phyloP scores from a whole-genome alignment of 92 coral and sea anemone genomes.

The Siderastrea siderea region DNA sequence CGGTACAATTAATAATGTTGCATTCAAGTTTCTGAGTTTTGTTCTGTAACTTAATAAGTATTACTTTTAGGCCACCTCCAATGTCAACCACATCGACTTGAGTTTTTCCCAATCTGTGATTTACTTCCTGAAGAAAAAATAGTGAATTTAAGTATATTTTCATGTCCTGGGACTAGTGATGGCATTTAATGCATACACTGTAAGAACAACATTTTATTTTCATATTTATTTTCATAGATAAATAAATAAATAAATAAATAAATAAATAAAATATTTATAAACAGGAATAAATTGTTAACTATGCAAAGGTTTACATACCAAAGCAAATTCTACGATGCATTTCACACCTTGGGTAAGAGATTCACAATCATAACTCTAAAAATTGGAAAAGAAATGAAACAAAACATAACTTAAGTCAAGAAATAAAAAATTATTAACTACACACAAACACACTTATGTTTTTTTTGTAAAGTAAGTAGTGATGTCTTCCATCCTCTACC shows the following conservation, averaged over 20 bases:
- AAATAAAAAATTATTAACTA: neutral
- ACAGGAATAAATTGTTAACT: neutral
- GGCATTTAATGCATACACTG: too few species aligned
- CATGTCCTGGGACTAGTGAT: neutral
- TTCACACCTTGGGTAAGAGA: constrained; percentile 78
- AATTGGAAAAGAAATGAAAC: constrained; percentile 9
- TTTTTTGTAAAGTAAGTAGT: too few species aligned
- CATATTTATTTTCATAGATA: neutral
- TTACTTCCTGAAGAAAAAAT: constrained; percentile 68
- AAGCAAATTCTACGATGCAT: constrained; percentile 83
- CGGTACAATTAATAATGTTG: too few species aligned
- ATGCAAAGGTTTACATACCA: constrained; percentile 14
- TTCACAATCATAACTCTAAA: constrained; percentile 81
- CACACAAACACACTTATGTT: neutral
- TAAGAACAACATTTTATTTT: neutral
- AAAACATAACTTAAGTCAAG: neutral
- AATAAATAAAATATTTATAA: too few species aligned
- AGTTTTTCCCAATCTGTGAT: constrained; percentile 72
- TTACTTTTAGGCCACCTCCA: constrained; percentile 91
- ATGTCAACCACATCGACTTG: constrained; percentile 90
- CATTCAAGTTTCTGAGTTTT: neutral
- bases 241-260: too few species aligned
- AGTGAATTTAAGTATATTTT: neutral
- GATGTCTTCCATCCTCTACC: too few species aligned
- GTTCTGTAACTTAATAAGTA: neutral